Conservation (phyloP, 2,888 invertebrate species). For the Physocephala rufipes region DNA sequence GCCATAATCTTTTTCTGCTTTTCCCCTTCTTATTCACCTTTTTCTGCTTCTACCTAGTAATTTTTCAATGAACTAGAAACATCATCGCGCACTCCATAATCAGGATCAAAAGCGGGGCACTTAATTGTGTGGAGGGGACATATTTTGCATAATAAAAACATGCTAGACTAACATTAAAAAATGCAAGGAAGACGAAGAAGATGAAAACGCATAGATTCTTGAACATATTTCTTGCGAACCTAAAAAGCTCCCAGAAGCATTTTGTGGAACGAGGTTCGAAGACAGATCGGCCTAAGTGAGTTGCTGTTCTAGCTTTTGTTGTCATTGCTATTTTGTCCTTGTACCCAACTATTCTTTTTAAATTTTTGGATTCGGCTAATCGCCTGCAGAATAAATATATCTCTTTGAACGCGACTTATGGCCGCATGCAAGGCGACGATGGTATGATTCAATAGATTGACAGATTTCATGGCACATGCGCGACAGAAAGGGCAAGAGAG, state of each 20-base stretch:
- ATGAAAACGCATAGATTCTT: no score
- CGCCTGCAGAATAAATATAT: constrained; percentile 5
- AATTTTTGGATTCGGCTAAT: no score
- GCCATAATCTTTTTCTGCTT: not conserved
- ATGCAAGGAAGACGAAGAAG: not conserved
- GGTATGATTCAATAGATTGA: not conserved
- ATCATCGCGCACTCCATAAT: constrained; percentile 6
- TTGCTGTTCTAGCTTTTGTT: no score
- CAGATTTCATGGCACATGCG: not conserved
- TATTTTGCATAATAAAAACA: not conserved
- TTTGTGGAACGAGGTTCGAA: no score
- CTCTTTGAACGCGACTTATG: constrained; percentile 11
- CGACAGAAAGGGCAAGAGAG: not conserved
- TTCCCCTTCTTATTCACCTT: not conserved
- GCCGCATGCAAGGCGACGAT: not conserved
- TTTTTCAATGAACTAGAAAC: not conserved
- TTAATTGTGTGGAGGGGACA: not conserved
- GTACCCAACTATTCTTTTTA: no score
- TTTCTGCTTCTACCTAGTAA: not conserved
- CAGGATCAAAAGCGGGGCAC: not conserved
- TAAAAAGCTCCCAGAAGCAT: no score
- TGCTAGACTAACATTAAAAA: not conserved
- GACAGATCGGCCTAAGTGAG: no score
- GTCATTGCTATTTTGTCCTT: no score
- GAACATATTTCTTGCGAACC: no score